phyloP scores from a whole-genome alignment of 2,797 vertebrate species.

The Moxostoma hubbsi region DNA sequence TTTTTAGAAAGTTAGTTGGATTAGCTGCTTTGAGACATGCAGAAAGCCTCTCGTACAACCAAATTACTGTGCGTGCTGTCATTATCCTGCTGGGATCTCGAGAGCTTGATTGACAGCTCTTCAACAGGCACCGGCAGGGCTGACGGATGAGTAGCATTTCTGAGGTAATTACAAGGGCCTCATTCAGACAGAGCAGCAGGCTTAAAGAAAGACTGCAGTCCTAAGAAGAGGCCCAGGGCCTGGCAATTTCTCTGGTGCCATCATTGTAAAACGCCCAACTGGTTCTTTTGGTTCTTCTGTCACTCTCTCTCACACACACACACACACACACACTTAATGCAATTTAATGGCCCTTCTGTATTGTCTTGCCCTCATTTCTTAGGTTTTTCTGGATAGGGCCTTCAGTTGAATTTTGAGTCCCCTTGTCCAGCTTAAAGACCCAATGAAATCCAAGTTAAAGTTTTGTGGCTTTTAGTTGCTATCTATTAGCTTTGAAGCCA shows the following conservation, averaged over 20 bases:
- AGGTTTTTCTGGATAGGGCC: not conserved
- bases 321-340: not conserved
- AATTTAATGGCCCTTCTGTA: not conserved
- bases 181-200: conserved; percentile 65
- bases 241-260: conserved; percentile 60
- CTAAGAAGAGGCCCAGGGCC: conserved; percentile 17
- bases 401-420: not conserved
- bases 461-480: too few relatives aligned
- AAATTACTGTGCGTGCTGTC: conserved; percentile 64
- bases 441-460: not conserved
- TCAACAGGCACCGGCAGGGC: conserved; percentile 64
- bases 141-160: conserved; percentile 83
- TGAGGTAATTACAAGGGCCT: conserved; percentile 81
- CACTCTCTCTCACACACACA: conserved; percentile 1
- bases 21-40: conserved; percentile 45
- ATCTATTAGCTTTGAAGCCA: too few relatives aligned
- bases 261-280: conserved; percentile 48
- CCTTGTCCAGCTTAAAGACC: too few relatives aligned
- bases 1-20: conserved; percentile 44
- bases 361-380: not conserved
- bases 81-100: conserved; percentile 67
- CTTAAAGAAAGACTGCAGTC: conserved; percentile 49
- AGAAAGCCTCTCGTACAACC: conserved; percentile 54
- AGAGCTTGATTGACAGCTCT: conserved; percentile 78
- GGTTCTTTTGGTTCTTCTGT: conserved; percentile 28